phyloP scores from a whole-genome alignment of 2,113 vertebrate species.

The Gopherus flavomarginatus region DNA sequence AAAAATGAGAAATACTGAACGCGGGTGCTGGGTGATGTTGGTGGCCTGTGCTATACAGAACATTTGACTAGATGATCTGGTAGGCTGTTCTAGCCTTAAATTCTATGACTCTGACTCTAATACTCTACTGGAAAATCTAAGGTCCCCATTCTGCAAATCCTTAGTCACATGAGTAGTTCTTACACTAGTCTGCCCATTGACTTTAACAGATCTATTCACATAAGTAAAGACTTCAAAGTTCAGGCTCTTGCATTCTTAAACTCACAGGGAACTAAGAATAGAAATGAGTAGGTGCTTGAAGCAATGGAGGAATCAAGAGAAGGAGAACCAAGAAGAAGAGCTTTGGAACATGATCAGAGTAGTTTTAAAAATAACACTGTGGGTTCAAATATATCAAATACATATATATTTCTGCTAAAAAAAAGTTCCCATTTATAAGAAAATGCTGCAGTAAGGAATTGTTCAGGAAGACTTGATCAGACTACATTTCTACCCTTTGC shows the following conservation, averaged over 20 bases:
- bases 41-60: not conserved
- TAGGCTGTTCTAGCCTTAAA: not conserved
- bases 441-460: constrained; percentile 27
- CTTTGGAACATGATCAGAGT: constrained; percentile 12
- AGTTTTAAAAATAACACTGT: constrained; percentile 30
- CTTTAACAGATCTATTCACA: constrained; percentile 15
- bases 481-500: not conserved
- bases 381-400: constrained; percentile 9
- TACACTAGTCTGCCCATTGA: not conserved
- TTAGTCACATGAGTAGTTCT: not conserved
- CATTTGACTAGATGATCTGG: not conserved
- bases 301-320: constrained; percentile 28
- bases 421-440: not conserved
- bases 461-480: not conserved
- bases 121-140: not conserved
- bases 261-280: not conserved
- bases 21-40: not conserved
- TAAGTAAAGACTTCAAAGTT: constrained; percentile 14
- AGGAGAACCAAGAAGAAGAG: not conserved
- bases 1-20: not conserved
- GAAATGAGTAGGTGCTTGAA: not conserved
- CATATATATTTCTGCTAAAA: not conserved
- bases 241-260: not conserved
- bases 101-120: not conserved
- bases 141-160: not conserved